Conservation (phyloP, 1,140 invertebrate species). For the Drosophila prosaltans region DNA sequence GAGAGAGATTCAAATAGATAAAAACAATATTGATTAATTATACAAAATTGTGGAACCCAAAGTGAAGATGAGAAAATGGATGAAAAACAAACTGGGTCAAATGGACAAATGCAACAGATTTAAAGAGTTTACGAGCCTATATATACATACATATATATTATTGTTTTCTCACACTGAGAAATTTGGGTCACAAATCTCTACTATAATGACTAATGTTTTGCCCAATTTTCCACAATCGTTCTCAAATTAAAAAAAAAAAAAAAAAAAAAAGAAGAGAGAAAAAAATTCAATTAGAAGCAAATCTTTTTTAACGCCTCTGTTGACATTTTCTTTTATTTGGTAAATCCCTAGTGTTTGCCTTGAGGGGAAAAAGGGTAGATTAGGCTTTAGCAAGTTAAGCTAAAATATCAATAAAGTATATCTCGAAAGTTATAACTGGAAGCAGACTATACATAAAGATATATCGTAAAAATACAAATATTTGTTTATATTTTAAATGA, state of each 20-base stretch:
- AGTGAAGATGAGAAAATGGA: conserved; percentile 9
- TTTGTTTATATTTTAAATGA: no score
- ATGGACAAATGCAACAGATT: conserved; percentile 26
- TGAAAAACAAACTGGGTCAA: conserved; percentile 49
- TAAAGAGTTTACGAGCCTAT: not conserved
- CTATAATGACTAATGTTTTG: conserved; percentile 2
- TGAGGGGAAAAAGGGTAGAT: not conserved
- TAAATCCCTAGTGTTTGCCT: not conserved
- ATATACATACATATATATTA: no score
- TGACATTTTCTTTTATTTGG: conserved; percentile 64
- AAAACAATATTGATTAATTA: conserved; percentile 72
- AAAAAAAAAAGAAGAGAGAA: no score
- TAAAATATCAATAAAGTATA: no score
- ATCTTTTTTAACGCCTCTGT: conserved; percentile 52
- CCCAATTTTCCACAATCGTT: not conserved
- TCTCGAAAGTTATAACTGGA: no score
- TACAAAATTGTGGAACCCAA: conserved; percentile 30
- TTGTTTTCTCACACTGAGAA: conserved; percentile 2
- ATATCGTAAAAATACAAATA: no score
- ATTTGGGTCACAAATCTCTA: conserved; percentile 1
- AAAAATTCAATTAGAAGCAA: conserved; percentile 48
- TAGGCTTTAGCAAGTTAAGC: not conserved
- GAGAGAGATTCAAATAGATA: conserved; percentile 42
- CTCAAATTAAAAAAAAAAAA: not conserved
- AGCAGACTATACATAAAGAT: no score